phyloP scores from a whole-genome alignment of 1,140 invertebrate species.

The Temnothorax curvispinosus region DNA sequence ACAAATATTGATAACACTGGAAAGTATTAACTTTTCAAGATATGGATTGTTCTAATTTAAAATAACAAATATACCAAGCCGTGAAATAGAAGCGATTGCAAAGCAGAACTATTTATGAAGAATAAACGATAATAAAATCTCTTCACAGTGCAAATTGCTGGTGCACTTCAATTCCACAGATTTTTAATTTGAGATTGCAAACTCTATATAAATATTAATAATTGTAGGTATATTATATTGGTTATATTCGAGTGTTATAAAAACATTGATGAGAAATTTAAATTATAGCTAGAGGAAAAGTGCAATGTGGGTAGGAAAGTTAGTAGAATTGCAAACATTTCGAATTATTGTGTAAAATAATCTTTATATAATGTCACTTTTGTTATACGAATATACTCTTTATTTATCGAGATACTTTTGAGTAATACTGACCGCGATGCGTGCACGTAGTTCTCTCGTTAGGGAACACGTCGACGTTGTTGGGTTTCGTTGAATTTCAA shows the following conservation, averaged over 20 bases:
- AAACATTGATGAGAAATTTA: not conserved
- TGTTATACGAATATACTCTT: not conserved
- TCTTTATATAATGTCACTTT: not conserved
- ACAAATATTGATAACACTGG: not conserved
- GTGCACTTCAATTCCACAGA: not conserved
- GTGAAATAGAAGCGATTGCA: not conserved
- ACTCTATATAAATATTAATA: not conserved
- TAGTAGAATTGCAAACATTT: not conserved
- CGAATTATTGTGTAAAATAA: not conserved
- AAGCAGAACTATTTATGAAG: not conserved
- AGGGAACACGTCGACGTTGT: constrained; percentile 14
- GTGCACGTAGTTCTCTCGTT: constrained; percentile 41
- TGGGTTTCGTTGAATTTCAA: constrained; percentile 45
- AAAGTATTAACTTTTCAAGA: not conserved
- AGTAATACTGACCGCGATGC: not conserved
- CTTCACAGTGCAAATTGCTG: not conserved
- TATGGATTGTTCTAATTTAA: not conserved
- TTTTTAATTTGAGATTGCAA: not conserved
- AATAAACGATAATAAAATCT: not conserved
- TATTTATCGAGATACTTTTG: constrained; percentile 14
- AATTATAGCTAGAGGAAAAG: not conserved
- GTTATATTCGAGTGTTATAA: not conserved
- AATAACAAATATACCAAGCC: not conserved
- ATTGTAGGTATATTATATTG: not conserved
- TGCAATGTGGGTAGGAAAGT: not conserved